These are phyloP conservation scores for Excalfactoria chinensis DNA, from an alignment of 2,113 vertebrate genomes.

Conservation along the genomic window DNA sequence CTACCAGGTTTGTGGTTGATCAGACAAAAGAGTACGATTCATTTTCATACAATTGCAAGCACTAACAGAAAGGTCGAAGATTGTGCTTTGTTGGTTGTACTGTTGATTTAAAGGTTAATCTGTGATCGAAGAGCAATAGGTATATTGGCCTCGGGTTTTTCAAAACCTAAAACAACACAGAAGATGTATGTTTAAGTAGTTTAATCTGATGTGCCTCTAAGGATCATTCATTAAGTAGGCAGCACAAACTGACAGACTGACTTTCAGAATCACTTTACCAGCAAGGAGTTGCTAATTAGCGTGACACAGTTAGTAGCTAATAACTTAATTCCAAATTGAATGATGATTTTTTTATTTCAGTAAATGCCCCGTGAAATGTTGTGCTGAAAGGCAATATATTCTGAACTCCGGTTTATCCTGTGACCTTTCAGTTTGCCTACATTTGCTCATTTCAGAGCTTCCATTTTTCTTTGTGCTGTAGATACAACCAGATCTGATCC, in stretches of 20 bases:
- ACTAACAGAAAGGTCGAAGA: not conserved
- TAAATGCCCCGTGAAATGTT: not conserved
- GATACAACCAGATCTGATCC: not conserved
- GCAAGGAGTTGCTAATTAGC: not conserved
- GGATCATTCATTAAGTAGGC: not conserved
- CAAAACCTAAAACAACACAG: not conserved
- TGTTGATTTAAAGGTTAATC: not conserved
- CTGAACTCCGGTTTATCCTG: not conserved
- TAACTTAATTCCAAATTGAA: not conserved
- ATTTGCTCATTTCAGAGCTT: not conserved
- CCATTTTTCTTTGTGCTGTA: not conserved
- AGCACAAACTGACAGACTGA: not conserved
- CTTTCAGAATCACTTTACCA: not conserved
- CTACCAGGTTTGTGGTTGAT: not conserved
- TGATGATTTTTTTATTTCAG: not conserved
- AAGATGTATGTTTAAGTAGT: not conserved
- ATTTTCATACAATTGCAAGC: not conserved
- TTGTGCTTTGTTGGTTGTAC: not conserved
- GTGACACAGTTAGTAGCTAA: not conserved
- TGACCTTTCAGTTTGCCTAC: constrained; percentile 22
- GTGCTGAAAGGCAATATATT: constrained; percentile 5
- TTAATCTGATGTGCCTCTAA: not conserved
- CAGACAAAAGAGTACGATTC: not conserved
- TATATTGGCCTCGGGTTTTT: not conserved
- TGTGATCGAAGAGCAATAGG: not conserved